These are phyloP conservation scores for Lagopus leucura DNA, from an alignment of 2,113 vertebrate species.

Conservation along the genomic window DNA sequence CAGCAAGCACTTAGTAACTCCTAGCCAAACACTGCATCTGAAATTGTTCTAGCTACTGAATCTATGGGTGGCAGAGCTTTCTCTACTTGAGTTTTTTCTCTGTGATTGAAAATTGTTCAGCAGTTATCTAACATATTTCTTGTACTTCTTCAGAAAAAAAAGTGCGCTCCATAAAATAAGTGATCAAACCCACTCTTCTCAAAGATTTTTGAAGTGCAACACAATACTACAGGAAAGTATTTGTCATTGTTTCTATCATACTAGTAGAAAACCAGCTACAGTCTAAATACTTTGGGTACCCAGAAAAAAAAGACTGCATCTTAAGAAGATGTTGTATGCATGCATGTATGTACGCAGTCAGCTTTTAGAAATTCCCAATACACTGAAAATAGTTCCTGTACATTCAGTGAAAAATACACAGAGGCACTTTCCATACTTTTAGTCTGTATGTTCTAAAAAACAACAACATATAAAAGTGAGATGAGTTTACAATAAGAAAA, in stretches of 20 bases:
- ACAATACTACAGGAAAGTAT: background rate
- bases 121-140: background rate
- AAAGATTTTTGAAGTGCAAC: conserved; percentile 22
- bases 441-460: background rate
- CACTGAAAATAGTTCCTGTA: background rate
- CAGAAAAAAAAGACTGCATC: background rate
- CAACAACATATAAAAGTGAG: background rate
- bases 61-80: background rate
- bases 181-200: background rate
- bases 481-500: background rate
- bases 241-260: background rate
- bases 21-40: conserved; percentile 1
- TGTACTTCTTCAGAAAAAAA: conserved; percentile 16
- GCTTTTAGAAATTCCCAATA: background rate
- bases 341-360: background rate
- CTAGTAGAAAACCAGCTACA: background rate
- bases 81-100: background rate
- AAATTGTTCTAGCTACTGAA: conserved; percentile 18
- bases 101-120: background rate
- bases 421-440: background rate
- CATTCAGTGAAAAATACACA: background rate
- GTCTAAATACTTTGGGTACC: background rate
- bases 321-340: background rate
- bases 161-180: background rate
- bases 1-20: conserved; percentile 4